A percentile compares a stretch with the other conserved stretches of the same genome.
These are phyloP conservation scores for Macquaria australasica DNA, from an alignment of 2,113 vertebrate species.

Conservation along the genomic window DNA sequence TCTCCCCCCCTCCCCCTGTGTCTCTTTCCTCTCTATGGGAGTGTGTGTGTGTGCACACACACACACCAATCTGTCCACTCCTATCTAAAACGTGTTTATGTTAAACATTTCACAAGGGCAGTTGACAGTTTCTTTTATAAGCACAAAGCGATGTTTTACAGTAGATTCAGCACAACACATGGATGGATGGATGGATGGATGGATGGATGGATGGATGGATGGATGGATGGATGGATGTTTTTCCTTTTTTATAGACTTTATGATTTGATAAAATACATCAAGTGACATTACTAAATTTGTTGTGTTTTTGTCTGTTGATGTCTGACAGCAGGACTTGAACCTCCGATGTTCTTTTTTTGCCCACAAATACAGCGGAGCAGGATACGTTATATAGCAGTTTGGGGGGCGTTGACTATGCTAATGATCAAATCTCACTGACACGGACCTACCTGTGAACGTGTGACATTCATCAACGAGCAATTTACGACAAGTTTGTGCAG, in stretches of 20 bases:
- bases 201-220: too few species aligned
- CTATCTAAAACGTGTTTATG: constrained; percentile 30
- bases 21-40: constrained; percentile 3
- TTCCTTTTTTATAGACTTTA: too few species aligned
- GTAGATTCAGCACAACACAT: background rate
- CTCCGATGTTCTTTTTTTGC: too few species aligned
- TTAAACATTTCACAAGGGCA: constrained; percentile 16
- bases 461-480: background rate
- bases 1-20: background rate
- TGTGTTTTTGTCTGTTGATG: too few species aligned
- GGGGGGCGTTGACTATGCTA: too few species aligned
- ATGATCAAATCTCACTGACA: too few species aligned
- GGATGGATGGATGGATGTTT: background rate
- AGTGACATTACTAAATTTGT: too few species aligned
- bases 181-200: background rate
- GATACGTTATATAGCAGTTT: too few species aligned
- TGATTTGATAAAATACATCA: too few species aligned
- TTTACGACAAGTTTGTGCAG: background rate
- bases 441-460: background rate
- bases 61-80: constrained; percentile 21
- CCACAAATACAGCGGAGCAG: too few species aligned
- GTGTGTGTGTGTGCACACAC: constrained; percentile 3
- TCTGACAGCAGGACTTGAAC: too few species aligned
- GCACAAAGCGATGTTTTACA: constrained; percentile 31
- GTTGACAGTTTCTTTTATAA: constrained; percentile 47